Base-by-base conservation (phyloP, 2,113 vertebrate genomes). In the Datnioides undecimradiatus region DNA sequence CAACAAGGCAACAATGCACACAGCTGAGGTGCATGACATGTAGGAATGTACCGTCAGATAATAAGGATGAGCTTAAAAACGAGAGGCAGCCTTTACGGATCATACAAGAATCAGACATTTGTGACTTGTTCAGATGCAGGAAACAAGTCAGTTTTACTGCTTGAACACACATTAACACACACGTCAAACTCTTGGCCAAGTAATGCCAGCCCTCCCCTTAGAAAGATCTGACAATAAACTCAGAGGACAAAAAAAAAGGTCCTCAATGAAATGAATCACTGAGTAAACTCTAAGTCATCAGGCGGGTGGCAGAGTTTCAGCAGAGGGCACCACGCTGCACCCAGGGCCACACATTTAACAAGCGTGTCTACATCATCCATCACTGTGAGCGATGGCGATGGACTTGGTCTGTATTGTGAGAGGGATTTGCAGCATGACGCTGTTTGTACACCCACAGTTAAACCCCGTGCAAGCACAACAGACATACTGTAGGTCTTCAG, bases 1-100 rank as follows among this genome's bases (percentile, higher is more conserved):
- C 82, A 87, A 73, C 76, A 83, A 87, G 83, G 80, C 84, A 88
- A 89, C 88, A 92, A 92, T 83, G 86, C 76, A 41, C 69, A 87
- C 88, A 90, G 86, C 85, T 85, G 86, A 90, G 82, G 84, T 66
- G 76, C 51, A 83, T 85, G 84, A 87, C 80, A 91, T 75, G 80
- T 68, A 81, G 91, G 83, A 93, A 93, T 88, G 84, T 71, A 69
- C 64, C 14, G 12, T 73, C 82, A 83, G 67, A 91, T 83, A 81
- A 86, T 52, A 40, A 71, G 54, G 84, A 92, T 78, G 80, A 83
- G 78, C 52, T 65, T 31, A 58, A 52, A 4, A 79, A 63, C 73
- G 78, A 49, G 25, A 21, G 43, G 45, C 38, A 49, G 31, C 55
- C 27, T 36, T 27, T 57, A 3, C 9, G 40, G 73, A 25, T 52